These are phyloP conservation scores for Asteroscopus sphinx DNA, from an alignment of 2,888 invertebrate genomes.

Conservation along the genomic window DNA sequence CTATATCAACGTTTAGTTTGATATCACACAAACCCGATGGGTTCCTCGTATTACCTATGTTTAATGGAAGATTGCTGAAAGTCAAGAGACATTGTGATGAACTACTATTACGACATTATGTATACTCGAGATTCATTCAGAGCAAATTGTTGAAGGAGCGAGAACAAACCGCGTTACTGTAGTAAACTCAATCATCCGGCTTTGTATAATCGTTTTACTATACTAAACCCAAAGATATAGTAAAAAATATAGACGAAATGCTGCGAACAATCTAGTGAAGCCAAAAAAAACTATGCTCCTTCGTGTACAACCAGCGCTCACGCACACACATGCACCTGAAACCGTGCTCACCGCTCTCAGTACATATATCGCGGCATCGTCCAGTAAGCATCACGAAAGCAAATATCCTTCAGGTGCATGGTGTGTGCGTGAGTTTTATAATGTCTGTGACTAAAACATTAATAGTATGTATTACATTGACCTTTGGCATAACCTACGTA, in stretches of 20 bases:
- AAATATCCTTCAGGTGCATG: too few relatives aligned
- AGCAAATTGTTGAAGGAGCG: conserved; percentile 33
- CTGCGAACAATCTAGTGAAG: too few relatives aligned
- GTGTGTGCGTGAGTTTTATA: too few relatives aligned
- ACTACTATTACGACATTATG: conserved; percentile 10
- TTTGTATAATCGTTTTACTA: conserved; percentile 40
- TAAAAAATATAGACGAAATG: too few relatives aligned
- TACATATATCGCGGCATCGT: too few relatives aligned
- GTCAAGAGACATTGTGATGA: conserved; percentile 32
- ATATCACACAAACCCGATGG: conserved; percentile 59
- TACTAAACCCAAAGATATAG: too few relatives aligned
- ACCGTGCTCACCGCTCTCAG: too few relatives aligned
- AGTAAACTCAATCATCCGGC: conserved; percentile 30
- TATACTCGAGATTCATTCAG: conserved; percentile 14
- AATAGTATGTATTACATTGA: conserved; percentile 53
- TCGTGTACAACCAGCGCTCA: too few relatives aligned
- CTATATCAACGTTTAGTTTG: conserved; percentile 51
- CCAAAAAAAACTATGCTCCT: too few relatives aligned
- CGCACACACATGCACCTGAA: too few relatives aligned
- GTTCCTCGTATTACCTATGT: conserved; percentile 45
- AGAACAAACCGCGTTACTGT: conserved; percentile 29
- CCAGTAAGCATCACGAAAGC: too few relatives aligned
- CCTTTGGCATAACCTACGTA: conserved; percentile 60
- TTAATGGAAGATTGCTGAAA: conserved; percentile 57
- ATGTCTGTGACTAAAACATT: too few relatives aligned